phyloP scores from a whole-genome alignment of 2,113 vertebrate genomes.

The Rhegmatorhina hoffmannsi region DNA sequence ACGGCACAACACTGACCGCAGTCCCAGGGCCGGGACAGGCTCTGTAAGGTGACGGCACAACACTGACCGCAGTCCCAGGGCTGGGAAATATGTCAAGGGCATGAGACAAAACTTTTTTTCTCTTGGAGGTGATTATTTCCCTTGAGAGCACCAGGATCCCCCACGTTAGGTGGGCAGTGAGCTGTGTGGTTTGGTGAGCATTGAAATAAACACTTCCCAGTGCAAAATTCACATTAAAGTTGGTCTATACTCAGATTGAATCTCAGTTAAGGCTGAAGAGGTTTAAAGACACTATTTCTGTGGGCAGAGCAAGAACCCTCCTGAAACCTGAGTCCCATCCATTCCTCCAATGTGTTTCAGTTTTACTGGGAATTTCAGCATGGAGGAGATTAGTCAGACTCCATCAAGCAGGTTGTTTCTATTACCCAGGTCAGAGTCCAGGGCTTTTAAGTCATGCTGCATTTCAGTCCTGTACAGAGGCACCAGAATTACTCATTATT shows the following conservation, averaged over 20 bases:
- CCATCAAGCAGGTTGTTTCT: constrained; percentile 29
- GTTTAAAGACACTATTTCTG: not conserved
- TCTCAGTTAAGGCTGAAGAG: not conserved
- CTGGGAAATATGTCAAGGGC: not conserved
- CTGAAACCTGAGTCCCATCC: constrained; percentile 20
- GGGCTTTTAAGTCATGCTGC: not conserved
- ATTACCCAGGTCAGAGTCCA: constrained; percentile 44
- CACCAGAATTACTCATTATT: constrained; percentile 30
- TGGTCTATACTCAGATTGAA: not conserved
- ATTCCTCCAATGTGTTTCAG: constrained; percentile 23
- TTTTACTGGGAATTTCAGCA: not conserved
- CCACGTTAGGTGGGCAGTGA: not conserved
- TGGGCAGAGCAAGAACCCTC: not conserved
- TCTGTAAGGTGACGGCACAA: no score
- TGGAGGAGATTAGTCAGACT: not conserved
- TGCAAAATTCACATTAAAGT: not conserved
- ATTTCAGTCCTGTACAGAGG: not conserved
- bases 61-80: not conserved
- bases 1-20: not conserved
- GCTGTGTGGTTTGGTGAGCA: not conserved
- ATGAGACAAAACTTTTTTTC: not conserved
- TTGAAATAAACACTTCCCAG: not conserved
- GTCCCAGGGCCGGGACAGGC: not conserved
- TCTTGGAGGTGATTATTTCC: not conserved
- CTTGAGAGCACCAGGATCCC: not conserved